phyloP scores from a whole-genome alignment of 2,797 vertebrate species.

The Columba guinea region DNA sequence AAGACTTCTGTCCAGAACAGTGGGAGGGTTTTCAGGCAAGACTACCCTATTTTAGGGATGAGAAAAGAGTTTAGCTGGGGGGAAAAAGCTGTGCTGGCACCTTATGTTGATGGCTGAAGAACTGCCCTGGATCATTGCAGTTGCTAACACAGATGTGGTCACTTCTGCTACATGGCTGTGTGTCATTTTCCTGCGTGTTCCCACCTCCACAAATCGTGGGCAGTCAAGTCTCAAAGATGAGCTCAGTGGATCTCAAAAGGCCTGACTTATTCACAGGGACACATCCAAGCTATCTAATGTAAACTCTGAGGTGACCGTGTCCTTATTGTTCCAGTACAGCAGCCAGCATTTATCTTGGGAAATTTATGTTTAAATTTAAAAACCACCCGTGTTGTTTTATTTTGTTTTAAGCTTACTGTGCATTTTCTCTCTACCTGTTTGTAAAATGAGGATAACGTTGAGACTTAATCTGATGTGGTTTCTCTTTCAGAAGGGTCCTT shows the following conservation, averaged over 20 bases:
- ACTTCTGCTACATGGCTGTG: fast-evolving
- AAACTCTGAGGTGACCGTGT: fast-evolving
- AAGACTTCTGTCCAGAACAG: not conserved
- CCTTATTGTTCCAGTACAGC: not conserved
- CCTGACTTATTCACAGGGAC: not conserved
- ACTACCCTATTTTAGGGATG: not conserved
- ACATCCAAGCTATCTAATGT: not conserved
- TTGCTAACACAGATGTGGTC: not conserved
- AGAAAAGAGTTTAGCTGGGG: not conserved
- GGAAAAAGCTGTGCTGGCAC: not conserved
- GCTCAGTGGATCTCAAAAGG: not conserved
- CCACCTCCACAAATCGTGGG: not conserved
- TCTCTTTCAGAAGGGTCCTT: not conserved
- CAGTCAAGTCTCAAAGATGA: not conserved
- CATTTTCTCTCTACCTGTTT: not conserved
- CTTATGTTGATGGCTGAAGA: not conserved
- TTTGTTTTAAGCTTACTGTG: not conserved
- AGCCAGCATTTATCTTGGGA: not conserved
- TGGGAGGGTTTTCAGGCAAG: not conserved
- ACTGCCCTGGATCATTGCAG: not conserved
- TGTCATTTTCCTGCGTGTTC: not conserved
- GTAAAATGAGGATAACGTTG: not conserved
- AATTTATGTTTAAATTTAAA: not conserved
- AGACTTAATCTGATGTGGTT: not conserved
- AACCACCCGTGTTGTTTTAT: too few relatives aligned